These are phyloP conservation scores for Rhamnusium bicolor DNA, from an alignment of 2,888 invertebrate genomes.

Conservation along the genomic window DNA sequence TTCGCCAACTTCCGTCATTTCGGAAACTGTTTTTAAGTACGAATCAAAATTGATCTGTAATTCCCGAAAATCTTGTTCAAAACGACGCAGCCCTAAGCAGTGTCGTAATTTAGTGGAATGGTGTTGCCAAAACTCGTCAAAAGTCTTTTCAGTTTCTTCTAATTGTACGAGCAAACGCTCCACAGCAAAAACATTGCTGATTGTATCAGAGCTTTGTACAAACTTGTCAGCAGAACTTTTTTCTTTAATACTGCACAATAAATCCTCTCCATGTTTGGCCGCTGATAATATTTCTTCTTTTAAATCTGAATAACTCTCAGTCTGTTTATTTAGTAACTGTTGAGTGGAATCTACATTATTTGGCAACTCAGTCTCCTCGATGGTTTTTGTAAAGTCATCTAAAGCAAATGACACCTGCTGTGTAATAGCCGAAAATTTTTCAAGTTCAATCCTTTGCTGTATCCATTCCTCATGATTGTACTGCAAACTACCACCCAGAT, in stretches of 20 bases:
- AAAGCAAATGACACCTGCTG: slow-evolving; percentile 91
- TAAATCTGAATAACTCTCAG: slow-evolving; percentile 79
- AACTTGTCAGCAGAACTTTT: slow-evolving; percentile 76
- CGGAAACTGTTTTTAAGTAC: slow-evolving; percentile 84
- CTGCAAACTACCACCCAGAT: slow-evolving; percentile 90
- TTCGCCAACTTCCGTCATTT: slow-evolving; percentile 92
- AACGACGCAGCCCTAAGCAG: slow-evolving; percentile 91
- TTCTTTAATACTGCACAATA: slow-evolving; percentile 83
- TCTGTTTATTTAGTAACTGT: slow-evolving; percentile 88
- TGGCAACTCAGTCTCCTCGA: slow-evolving; percentile 94
- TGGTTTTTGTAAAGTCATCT: slow-evolving; percentile 89
- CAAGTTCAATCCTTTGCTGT: slow-evolving; percentile 95
- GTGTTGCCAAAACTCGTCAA: slow-evolving; percentile 95
- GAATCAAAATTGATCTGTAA: slow-evolving; percentile 88
- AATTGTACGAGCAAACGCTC: slow-evolving; percentile 93
- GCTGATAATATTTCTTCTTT: slow-evolving; percentile 91
- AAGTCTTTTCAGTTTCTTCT: slow-evolving; percentile 94
- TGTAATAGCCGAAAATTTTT: slow-evolving; percentile 94
- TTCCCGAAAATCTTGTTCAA: slow-evolving; percentile 96
- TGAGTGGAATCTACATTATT: slow-evolving; percentile 94
- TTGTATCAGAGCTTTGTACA: slow-evolving; percentile 74
- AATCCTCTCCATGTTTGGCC: slow-evolving; percentile 89
- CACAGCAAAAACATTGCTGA: slow-evolving; percentile 91
- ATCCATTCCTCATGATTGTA: slow-evolving; percentile 98
- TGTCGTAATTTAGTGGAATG: slow-evolving; percentile 92